These are phyloP conservation scores for Harpegnathos saltator DNA, from an alignment of 1,140 invertebrate genomes.

Conservation along the genomic window DNA sequence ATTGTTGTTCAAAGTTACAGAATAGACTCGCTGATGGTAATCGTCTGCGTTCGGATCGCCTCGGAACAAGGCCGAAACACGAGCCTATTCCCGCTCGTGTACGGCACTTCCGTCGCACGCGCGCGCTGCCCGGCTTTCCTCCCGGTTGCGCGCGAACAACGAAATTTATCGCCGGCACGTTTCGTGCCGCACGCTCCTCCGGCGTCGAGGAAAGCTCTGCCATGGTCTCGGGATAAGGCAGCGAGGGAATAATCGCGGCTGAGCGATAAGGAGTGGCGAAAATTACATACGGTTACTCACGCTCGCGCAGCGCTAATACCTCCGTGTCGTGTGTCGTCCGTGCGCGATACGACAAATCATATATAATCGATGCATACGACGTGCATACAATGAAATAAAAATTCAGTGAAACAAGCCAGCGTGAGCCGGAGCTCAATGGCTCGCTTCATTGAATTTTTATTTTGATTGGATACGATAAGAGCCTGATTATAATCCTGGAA, in stretches of 20 bases:
- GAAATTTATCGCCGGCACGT: constrained; percentile 44
- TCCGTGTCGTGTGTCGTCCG: constrained; percentile 4
- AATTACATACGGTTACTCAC: constrained; percentile 25
- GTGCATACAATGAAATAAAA: no score
- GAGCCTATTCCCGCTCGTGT: background rate
- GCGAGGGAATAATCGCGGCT: background rate
- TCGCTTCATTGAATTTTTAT: no score
- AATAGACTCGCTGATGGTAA: no score
- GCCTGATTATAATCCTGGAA: no score
- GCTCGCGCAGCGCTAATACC: background rate
- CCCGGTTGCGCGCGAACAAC: background rate
- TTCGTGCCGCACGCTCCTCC: constrained; percentile 41
- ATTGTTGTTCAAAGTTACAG: no score
- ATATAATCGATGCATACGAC: no score
- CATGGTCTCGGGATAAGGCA: constrained; percentile 26
- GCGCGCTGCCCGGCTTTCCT: background rate
- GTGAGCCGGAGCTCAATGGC: no score
- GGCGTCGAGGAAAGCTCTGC: background rate
- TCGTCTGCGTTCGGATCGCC: no score
- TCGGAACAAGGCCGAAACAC: background rate
- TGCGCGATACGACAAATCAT: constrained; percentile 11
- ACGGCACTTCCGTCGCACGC: background rate
- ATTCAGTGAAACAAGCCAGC: no score
- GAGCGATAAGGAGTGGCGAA: constrained; percentile 39
- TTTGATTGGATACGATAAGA: no score